Conservation (phyloP, 2,888 invertebrate genomes). For the Idaea dimidiata region DNA sequence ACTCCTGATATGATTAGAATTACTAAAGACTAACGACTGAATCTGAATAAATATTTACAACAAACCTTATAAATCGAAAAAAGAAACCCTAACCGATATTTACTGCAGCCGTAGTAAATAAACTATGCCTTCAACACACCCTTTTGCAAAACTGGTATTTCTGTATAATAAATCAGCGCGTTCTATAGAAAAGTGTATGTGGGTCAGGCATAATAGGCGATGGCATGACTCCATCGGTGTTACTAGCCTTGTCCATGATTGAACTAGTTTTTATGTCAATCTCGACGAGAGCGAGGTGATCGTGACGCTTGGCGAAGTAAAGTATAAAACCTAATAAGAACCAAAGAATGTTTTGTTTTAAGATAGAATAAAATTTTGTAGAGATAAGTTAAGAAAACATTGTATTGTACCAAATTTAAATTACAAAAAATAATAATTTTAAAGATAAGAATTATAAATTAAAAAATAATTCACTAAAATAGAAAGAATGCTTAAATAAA, state of each 20-base stretch:
- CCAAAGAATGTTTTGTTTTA: conserved; percentile 7
- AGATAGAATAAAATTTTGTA: not conserved
- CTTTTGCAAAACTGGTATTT: conserved; percentile 12
- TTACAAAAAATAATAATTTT: too few relatives aligned
- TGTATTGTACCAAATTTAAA: too few relatives aligned
- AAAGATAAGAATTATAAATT: too few relatives aligned
- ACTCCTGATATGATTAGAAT: not conserved
- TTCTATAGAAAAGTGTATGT: conserved; percentile 49
- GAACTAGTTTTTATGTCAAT: conserved; percentile 69
- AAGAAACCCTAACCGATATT: not conserved
- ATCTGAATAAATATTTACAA: not conserved
- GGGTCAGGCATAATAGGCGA: conserved; percentile 66
- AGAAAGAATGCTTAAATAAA: too few relatives aligned
- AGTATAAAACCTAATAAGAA: conserved; percentile 30
- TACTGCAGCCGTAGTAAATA: conserved; percentile 4
- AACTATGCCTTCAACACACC: conserved; percentile 5
- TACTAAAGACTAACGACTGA: not conserved
- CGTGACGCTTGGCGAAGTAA: conserved; percentile 31
- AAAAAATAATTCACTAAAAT: too few relatives aligned
- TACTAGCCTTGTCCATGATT: conserved; percentile 65
- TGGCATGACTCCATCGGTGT: conserved; percentile 58
- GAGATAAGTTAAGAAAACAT: too few relatives aligned
- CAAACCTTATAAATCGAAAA: not conserved
- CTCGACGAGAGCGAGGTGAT: conserved; percentile 64
- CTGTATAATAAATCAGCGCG: conserved; percentile 35